Evolutionary conservation across 2,797 vertebrate genomes (phyloP), one percentile per base, ranked within the genome.

Genomic region (Eurystomus glaucurus): DNA sequence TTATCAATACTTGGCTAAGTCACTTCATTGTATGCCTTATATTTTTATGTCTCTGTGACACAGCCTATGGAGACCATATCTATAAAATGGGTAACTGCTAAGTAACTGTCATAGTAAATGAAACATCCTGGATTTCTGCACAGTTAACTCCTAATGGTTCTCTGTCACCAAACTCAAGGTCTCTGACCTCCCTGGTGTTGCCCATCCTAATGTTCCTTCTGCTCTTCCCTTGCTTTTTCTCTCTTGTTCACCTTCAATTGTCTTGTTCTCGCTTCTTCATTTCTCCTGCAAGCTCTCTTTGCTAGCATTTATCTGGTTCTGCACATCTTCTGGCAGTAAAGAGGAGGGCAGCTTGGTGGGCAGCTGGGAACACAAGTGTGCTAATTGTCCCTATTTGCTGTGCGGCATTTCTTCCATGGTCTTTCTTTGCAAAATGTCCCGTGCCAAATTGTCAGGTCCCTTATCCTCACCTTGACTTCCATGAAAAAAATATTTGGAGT

Each of bases 231-330:
- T 83, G 17, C 33, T 61, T 69, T 35, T 45, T 33, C 28, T 54
- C n/a, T 76, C 31, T 66, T 75, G 23, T 41, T 93, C 9, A 35
- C 37, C 45, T 68, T 88, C 55, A 64, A 4, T 51, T 79, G 37
- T 62, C 46, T 57, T 58, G n/a, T 26, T 82, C 19, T 3, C 8
- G 55, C 50, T 68, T 80, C 72, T 86, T 31, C 29, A 25, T 82
- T 85, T 76, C 75, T 74, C 17, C 46, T 54, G 35, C 35, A 60
- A 81, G 70, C 41, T 80, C 21, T 57, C 70, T 81, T 78, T 65
- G 26, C 45, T 94, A 37, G 26, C 25, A 25, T 93, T 93, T 89
- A 46, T 79, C 64, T 61, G 17, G 26, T 79, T 90, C 41, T 83
- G 91, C 48, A 39, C 3, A 1, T 46, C n/a, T 62, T 77, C 45